Evolutionary conservation across 2,113 vertebrate genomes (phyloP).

Genomic region (Saimiri boliviensis): DNA sequence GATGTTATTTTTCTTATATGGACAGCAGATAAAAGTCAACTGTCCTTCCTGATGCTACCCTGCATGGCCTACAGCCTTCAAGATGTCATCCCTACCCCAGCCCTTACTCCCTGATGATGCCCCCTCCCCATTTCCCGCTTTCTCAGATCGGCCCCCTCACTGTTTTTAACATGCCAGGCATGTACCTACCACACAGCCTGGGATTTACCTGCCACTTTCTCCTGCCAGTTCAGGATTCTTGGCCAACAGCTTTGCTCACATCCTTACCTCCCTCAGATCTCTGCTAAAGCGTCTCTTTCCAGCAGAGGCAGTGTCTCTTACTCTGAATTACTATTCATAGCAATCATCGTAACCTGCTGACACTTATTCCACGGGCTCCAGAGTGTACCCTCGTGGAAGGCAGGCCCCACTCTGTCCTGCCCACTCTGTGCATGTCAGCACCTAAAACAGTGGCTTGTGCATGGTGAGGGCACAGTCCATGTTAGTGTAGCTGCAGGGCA

Average conservation of each 20-base stretch:
- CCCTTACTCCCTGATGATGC: too few relatives aligned
- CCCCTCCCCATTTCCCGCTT: too few relatives aligned
- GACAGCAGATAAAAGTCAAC: neutral
- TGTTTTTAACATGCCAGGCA: neutral
- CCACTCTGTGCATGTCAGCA: neutral
- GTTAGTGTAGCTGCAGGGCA: rapidly evolving
- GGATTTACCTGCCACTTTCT: too few relatives aligned
- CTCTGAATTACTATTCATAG: neutral
- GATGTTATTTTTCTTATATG: neutral
- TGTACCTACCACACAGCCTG: too few relatives aligned
- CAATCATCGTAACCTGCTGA: rapidly evolving
- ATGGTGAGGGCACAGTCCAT: neutral
- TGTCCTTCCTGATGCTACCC: too few relatives aligned
- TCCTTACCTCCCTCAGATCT: neutral
- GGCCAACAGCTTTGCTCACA: rapidly evolving
- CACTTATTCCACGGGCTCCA: rapidly evolving
- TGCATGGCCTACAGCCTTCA: too few relatives aligned
- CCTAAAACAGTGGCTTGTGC: neutral
- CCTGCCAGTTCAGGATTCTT: neutral
- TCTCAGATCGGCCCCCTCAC: neutral
- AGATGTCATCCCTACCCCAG: too few relatives aligned
- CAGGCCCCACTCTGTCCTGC: neutral
- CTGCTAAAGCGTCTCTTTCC: neutral
- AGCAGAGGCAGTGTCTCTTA: neutral
- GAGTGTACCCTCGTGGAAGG: neutral